Evolutionary conservation across 1,140 invertebrate species (phyloP), one percentile per base, ranked within the genome.

Genomic region (Tachypleus tridentatus): DNA sequence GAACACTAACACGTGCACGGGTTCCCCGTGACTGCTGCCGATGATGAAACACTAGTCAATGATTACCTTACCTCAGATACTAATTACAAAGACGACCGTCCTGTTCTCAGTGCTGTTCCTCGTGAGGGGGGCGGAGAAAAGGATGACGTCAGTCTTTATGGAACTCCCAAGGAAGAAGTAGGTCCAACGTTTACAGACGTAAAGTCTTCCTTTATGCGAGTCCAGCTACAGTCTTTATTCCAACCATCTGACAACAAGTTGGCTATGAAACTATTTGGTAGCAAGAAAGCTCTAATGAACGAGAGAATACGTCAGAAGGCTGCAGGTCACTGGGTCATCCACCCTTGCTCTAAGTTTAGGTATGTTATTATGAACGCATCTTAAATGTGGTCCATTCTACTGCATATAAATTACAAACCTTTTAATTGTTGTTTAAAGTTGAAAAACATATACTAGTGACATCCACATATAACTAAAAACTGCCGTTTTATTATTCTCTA

Each of bases 211-310:
- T 95, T 94, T 82, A 83, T 95, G 79, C 89, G 91, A 76, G 93
- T 93, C 82, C 91, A 94, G 77, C 84, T 96, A 73, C 91, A 94
- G 82, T 89, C 91, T 72, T 85, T 94, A 74, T 96, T 96, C 82
- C 91, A 95, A 80, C 91, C 92, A 69, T 94, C 92, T 68, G 91
- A 93, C 82, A 96, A 96, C 84, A 93, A 93, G 80, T 81, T 96
- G 77, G 91, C 92, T 69, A 96, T 96, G 92, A 96, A 96, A 79
- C 84, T 96, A 67, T 96, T 94, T 82, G 92, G 92, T 74, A 92
- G 89, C 75, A 93, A 94, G 79, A 96, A 96, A 80, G 92, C 91
- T 54, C 84, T 75, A 4, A 93, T 95, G 88, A 94, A 94, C 79
- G 92, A 95, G 82, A 80, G 91, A 73, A 93, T 93, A 78, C 81